phyloP scores from a whole-genome alignment of 2,888 invertebrate genomes.

The Amiota communis region DNA sequence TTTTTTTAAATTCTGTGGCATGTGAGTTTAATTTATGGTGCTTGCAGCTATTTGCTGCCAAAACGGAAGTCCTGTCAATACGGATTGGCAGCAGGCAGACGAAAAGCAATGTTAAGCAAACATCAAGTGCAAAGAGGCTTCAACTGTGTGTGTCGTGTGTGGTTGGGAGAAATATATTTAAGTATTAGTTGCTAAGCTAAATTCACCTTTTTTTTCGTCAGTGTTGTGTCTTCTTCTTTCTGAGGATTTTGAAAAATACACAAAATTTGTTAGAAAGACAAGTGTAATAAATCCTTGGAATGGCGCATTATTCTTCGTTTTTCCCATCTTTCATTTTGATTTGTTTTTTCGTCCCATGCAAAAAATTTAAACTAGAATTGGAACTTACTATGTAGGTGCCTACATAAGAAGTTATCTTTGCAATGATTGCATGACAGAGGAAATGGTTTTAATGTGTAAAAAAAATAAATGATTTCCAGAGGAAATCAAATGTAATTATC shows the following conservation, averaged over 20 bases:
- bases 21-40: slow-evolving; percentile 63
- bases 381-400: too few relatives aligned
- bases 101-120: slow-evolving; percentile 25
- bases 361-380: too few relatives aligned
- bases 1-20: slow-evolving; percentile 56
- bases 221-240: slow-evolving; percentile 11
- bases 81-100: slow-evolving; percentile 58
- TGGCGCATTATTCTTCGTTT: slow-evolving; percentile 45
- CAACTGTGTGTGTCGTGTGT: slow-evolving; percentile 65
- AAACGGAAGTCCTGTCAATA: slow-evolving; percentile 65
- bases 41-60: slow-evolving; percentile 66
- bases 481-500: too few relatives aligned
- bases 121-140: slow-evolving; percentile 20
- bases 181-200: slow-evolving; percentile 48
- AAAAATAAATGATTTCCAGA: too few relatives aligned
- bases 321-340: not conserved
- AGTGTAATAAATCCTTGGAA: slow-evolving; percentile 64
- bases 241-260: slow-evolving; percentile 57
- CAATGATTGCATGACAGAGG: too few relatives aligned
- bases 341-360: not conserved
- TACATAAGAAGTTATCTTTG: too few relatives aligned
- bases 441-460: too few relatives aligned
- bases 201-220: slow-evolving; percentile 39
- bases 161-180: slow-evolving; percentile 49
- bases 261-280: slow-evolving; percentile 66